Evolutionary conservation across 2,113 vertebrate species (phyloP).

Genomic region (Oxygymnocypris stewartii): DNA sequence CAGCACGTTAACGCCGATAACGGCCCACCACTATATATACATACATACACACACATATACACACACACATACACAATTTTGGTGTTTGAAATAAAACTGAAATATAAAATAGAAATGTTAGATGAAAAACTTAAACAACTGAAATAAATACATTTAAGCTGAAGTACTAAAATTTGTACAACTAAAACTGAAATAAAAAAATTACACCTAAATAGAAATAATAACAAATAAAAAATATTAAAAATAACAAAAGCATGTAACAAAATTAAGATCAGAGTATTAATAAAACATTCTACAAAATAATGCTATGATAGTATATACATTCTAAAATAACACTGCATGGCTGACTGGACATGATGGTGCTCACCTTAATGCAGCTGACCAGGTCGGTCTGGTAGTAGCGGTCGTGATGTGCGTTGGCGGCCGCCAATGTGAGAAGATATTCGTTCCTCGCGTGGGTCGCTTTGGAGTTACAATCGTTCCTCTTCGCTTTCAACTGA

Average conservation of each 20-base stretch:
- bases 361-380: conserved; percentile 87
- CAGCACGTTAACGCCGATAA: too few species aligned
- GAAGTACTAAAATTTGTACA: background rate
- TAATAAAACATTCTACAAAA: background rate
- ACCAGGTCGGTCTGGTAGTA: conserved; percentile 94
- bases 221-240: background rate
- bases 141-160: background rate
- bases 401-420: conserved; percentile 96
- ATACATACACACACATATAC: too few species aligned
- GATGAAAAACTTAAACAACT: background rate
- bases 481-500: conserved; percentile 95
- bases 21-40: too few species aligned
- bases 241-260: background rate
- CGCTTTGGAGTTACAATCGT: conserved; percentile 95
- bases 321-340: background rate
- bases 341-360: background rate
- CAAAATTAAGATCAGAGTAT: background rate
- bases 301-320: background rate
- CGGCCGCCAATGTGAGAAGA: conserved; percentile 93
- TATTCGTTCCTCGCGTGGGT: conserved; percentile 97
- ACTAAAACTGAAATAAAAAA: background rate
- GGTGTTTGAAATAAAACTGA: background rate
- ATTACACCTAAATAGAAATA: background rate
- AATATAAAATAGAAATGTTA: background rate
- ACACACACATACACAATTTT: too few species aligned